Percentiles rank a stretch among this genome's conserved stretches.
Conservation (phyloP, 2,113 vertebrate species). For the Pluvianellus socialis region DNA sequence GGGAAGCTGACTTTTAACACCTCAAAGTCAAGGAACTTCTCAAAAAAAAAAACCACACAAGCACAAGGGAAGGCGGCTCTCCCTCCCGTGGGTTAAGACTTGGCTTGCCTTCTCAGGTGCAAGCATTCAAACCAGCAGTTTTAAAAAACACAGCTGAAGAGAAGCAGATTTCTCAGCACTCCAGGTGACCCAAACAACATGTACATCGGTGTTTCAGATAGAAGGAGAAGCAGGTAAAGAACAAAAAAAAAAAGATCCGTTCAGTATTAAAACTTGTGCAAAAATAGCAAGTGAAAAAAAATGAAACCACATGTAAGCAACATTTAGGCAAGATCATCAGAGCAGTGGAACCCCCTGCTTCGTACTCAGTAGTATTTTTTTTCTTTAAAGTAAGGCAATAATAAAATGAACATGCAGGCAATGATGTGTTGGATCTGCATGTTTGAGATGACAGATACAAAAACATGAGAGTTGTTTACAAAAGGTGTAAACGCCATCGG, state of each 20-base stretch:
- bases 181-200: slow-evolving; percentile 57
- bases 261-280: slow-evolving; percentile 65
- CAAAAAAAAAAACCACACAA: neutral
- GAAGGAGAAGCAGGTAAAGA: slow-evolving; percentile 23
- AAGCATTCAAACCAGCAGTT: slow-evolving; percentile 40
- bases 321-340: slow-evolving; percentile 68
- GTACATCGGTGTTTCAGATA: slow-evolving; percentile 46
- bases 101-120: neutral
- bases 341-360: slow-evolving; percentile 70
- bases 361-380: slow-evolving; percentile 80
- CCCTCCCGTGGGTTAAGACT: slow-evolving; percentile 51
- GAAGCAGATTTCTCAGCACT: slow-evolving; percentile 58
- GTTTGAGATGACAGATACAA: slow-evolving; percentile 73
- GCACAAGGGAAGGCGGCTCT: neutral
- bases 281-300: slow-evolving; percentile 65
- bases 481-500: slow-evolving; percentile 65
- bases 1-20: slow-evolving; percentile 52
- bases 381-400: slow-evolving; percentile 86
- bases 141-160: slow-evolving; percentile 16
- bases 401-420: slow-evolving; percentile 76
- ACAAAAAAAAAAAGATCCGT: neutral
- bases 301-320: slow-evolving; percentile 73
- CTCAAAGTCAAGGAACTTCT: slow-evolving; percentile 32
- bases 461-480: slow-evolving; percentile 64
- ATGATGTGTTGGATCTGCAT: slow-evolving; percentile 77